Percentiles rank a stretch among this genome's conserved stretches.
These are phyloP conservation scores for Takifugu flavidus DNA, from an alignment of 2,113 vertebrate genomes.

Conservation along the genomic window DNA sequence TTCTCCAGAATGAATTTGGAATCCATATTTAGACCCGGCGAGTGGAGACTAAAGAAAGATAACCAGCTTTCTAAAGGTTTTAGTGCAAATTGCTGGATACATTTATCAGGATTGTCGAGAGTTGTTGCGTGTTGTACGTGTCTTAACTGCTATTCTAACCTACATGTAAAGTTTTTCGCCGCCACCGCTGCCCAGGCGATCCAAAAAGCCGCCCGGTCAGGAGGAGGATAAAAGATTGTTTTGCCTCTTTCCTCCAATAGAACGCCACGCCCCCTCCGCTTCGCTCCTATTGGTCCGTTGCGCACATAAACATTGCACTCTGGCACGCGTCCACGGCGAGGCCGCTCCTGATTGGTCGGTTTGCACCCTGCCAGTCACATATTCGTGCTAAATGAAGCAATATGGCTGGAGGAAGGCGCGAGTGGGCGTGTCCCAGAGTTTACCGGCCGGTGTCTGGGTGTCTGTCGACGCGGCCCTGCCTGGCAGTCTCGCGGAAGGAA, in stretches of 20 bases:
- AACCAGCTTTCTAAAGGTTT: constrained; percentile 62
- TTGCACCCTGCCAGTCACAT: constrained; percentile 36
- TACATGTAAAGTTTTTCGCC: constrained; percentile 57
- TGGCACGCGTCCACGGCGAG: constrained; percentile 73
- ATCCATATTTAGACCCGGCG: constrained; percentile 71
- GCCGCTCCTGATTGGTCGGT: constrained; percentile 57
- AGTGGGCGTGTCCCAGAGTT: constrained; percentile 61
- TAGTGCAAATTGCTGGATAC: constrained; percentile 68
- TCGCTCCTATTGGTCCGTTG: constrained; percentile 62
- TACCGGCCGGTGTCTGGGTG: constrained; percentile 75
- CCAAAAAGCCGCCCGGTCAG: constrained; percentile 71
- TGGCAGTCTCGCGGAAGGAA: constrained; percentile 1
- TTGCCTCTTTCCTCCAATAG: constrained; percentile 76
- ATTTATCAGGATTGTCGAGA: constrained; percentile 73
- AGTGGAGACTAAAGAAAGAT: constrained; percentile 68
- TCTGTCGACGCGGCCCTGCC: constrained; percentile 36
- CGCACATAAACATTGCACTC: constrained; percentile 71
- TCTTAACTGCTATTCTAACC: constrained; percentile 47
- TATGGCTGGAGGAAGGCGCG: constrained; percentile 41
- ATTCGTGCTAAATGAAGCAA: constrained; percentile 30
- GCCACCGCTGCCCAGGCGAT: constrained; percentile 45
- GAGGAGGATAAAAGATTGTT: constrained; percentile 73
- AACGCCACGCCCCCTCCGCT: constrained; percentile 71
- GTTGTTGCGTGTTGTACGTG: constrained; percentile 25
- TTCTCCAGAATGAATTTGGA: constrained; percentile 73